These are phyloP conservation scores for Nomada ferruginata DNA, from an alignment of 2,888 invertebrate genomes.

Conservation along the genomic window DNA sequence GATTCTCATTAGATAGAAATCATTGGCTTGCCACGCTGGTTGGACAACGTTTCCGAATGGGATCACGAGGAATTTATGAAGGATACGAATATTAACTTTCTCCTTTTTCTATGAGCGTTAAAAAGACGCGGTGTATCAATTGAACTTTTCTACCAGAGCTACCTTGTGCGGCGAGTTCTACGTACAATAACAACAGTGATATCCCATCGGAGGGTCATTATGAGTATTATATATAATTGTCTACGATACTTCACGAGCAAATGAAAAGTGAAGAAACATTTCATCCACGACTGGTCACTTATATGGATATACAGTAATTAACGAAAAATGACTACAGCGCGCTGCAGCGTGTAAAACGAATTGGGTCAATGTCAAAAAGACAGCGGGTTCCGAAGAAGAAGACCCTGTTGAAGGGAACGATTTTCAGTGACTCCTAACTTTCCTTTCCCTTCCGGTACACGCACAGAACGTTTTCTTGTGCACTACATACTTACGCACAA, in stretches of 20 bases:
- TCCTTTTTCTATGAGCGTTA: background rate
- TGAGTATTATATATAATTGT: background rate
- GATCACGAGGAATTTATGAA: background rate
- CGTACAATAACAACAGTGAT: too few relatives aligned
- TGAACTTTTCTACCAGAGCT: too few relatives aligned
- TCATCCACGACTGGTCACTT: too few relatives aligned
- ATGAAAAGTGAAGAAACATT: too few relatives aligned
- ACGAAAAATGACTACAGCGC: too few relatives aligned
- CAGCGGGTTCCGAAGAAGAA: background rate
- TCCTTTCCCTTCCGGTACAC: conserved; percentile 10
- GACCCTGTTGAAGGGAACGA: background rate
- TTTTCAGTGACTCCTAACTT: background rate
- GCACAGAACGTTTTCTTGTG: background rate
- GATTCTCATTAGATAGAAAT: conserved; percentile 46
- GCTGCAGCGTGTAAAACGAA: too few relatives aligned
- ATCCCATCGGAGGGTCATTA: too few relatives aligned
- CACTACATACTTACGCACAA: conserved; percentile 27
- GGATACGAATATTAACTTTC: background rate
- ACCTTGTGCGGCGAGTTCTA: too few relatives aligned
- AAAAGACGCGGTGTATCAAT: background rate
- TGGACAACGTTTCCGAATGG: background rate
- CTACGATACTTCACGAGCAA: too few relatives aligned
- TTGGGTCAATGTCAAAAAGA: too few relatives aligned
- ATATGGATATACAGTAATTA: too few relatives aligned
- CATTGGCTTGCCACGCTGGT: background rate